Evolutionary conservation across 2,888 invertebrate species (phyloP), one percentile per base, ranked within the genome.

Genomic region (Cynaeus angustus): DNA sequence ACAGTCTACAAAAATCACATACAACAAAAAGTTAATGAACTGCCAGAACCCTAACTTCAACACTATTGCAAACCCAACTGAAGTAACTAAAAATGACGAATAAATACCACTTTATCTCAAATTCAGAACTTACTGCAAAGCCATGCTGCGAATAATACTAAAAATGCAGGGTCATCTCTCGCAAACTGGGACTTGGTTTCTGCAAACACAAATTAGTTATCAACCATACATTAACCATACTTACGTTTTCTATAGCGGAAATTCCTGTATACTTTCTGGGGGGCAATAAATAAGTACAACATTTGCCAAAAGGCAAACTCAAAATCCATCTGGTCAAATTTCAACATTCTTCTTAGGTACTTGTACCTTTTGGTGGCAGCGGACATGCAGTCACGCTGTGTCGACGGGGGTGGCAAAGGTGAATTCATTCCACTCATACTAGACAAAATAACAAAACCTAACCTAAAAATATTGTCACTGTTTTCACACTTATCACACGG

Each of bases 301-400:
- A 98, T 98, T 89, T 99, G 99, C 98, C 98, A 99, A 13, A 94
- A 88, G 0, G 98, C 99, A 87, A 97, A 99, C 84, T 99, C 98
- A 86, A 99, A 99, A 86, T 99, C 99, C 99, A 99, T 99, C 87
- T 99, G 98, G 81, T 95, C 91, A 82, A 97, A 96, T 85, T 95
- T 94, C 62, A 95, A 88, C 71, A 97, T 86, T 80, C 96, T 89
- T 75, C 94, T 87, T 53, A 97, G 86, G 85, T 96, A 96, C 87
- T 94, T 94, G 86, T 94, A 94, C 72, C 94, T 89, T 86, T 97
- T 97, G 45, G 94, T 92, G 43, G 96, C 92, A 1, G 96, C 97
- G 67, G 94, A 92, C 79, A 93, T 91, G 78, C 92, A 92, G 76
- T 92, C 90, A 50, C 89, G 88, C 78, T 91, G 91, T 79, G 89